Conservation (phyloP, 2,888 invertebrate genomes). For the Dolichopus griseipennis region DNA sequence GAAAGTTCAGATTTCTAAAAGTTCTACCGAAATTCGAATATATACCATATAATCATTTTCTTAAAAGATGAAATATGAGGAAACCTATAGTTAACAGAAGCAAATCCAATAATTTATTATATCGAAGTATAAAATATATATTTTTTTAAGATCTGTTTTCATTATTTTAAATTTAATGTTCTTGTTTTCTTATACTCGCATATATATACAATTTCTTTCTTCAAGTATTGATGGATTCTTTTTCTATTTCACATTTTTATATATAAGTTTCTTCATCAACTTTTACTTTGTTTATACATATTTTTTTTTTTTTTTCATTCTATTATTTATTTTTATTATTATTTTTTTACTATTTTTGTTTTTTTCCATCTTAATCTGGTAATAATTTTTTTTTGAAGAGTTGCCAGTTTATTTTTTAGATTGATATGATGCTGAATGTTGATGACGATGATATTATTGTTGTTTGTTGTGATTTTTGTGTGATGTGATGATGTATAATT, state of each 20-base stretch:
- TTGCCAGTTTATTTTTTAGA: background rate
- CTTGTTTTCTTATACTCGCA: background rate
- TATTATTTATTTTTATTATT: background rate
- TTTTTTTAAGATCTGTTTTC: background rate
- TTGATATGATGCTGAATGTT: background rate
- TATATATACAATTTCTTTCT: background rate
- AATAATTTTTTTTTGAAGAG: constrained; percentile 1
- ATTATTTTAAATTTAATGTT: background rate
- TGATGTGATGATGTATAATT: background rate
- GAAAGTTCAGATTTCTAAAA: too few relatives aligned
- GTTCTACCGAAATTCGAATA: too few relatives aligned
- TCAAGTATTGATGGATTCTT: background rate
- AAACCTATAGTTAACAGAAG: too few relatives aligned
- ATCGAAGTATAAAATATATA: background rate
- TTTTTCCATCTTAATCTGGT: background rate
- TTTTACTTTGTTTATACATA: background rate
- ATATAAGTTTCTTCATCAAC: background rate
- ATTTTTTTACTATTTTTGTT: background rate
- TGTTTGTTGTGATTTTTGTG: background rate
- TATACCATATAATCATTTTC: too few relatives aligned
- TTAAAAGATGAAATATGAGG: too few relatives aligned
- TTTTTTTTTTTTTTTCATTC: background rate
- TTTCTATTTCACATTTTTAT: background rate
- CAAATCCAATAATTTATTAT: too few relatives aligned
- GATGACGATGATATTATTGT: constrained; percentile 2